phyloP scores from a whole-genome alignment of 2,113 vertebrate genomes.

The Apodemus speciosus region DNA sequence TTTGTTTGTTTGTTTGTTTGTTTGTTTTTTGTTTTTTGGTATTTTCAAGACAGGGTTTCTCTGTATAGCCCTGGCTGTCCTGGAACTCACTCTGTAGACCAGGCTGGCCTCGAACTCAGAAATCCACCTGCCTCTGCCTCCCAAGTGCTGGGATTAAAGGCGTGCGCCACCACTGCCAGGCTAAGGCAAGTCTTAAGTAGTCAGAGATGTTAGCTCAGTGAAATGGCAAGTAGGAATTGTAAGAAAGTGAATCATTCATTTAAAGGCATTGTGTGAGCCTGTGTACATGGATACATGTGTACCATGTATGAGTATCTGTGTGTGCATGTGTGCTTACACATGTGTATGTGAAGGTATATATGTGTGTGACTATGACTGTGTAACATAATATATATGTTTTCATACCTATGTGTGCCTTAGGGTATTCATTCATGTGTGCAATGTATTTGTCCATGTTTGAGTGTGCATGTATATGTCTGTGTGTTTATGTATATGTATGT shows the following conservation, averaged over 20 bases:
- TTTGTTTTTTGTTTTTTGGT: too few relatives aligned
- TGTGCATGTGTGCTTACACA: not conserved
- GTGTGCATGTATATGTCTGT: not conserved
- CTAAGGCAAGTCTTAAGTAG: too few relatives aligned
- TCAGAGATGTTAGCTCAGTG: not conserved
- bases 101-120: too few relatives aligned
- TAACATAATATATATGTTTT: not conserved
- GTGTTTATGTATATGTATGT: not conserved
- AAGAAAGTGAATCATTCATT: not conserved
- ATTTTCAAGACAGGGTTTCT: too few relatives aligned
- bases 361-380: not conserved
- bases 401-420: not conserved
- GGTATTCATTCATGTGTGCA: not conserved
- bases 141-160: too few relatives aligned
- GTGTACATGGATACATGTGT: not conserved
- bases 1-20: too few relatives aligned
- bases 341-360: too few relatives aligned
- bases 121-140: too few relatives aligned
- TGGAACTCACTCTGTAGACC: too few relatives aligned
- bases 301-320: not conserved
- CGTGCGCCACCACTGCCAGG: too few relatives aligned
- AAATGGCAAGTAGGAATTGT: not conserved
- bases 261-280: not conserved
- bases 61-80: too few relatives aligned
- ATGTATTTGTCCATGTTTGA: not conserved